phyloP scores from a whole-genome alignment of 2,888 invertebrate species.

The Protophormia terraenovae region DNA sequence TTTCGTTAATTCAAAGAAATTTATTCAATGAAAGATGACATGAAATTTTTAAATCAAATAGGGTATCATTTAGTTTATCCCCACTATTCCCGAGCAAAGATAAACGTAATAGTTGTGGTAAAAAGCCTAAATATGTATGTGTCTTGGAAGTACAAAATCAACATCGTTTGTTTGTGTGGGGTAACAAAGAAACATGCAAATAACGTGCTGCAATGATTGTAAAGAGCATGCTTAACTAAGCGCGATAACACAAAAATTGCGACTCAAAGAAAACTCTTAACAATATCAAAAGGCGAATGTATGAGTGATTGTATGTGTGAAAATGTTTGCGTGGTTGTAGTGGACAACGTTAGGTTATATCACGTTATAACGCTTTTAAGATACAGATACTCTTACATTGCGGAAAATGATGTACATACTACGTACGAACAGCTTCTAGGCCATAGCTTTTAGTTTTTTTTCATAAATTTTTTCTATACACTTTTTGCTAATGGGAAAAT shows the following conservation, averaged over 20 bases:
- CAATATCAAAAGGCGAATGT: not conserved
- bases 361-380: conserved; percentile 55
- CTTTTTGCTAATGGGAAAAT: conserved; percentile 64
- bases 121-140: not conserved
- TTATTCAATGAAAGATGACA: not conserved
- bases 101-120: not conserved
- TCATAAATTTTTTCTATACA: not conserved
- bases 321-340: conserved; percentile 41
- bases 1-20: not conserved
- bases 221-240: conserved; percentile 60
- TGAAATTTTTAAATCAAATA: not conserved
- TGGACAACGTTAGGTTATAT: conserved; percentile 35
- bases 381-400: conserved; percentile 1
- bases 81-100: not conserved
- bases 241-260: conserved; percentile 52
- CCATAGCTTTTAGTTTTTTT: conserved; percentile 38
- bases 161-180: conserved; percentile 2
- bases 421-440: conserved; percentile 43
- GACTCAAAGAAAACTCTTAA: conserved; percentile 10
- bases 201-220: conserved; percentile 55
- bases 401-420: conserved; percentile 14
- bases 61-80: not conserved
- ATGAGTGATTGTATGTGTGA: not conserved
- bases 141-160: not conserved
- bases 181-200: conserved; percentile 42